Conservation (phyloP, 1,140 invertebrate species). For the Argopecten irradians region DNA sequence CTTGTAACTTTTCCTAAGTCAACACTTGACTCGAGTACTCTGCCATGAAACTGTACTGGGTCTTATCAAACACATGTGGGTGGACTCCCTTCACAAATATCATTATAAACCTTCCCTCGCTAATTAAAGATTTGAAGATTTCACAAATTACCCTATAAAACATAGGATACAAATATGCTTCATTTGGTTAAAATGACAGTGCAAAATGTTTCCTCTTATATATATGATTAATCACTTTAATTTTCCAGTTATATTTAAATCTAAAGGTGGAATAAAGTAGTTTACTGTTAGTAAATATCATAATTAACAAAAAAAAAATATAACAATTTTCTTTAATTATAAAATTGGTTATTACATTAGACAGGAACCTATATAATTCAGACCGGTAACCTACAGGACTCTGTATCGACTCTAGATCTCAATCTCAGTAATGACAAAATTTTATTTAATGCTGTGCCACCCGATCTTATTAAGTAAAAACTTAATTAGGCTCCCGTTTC, state of each 20-base stretch:
- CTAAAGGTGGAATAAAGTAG: not conserved
- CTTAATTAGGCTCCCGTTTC: slow-evolving; percentile 5
- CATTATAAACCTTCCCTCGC: no score
- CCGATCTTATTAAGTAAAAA: not conserved
- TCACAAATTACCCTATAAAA: not conserved
- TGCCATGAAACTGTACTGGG: not conserved
- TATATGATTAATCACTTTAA: not conserved
- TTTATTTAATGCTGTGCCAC: not conserved
- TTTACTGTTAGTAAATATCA: not conserved
- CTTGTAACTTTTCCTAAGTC: not conserved
- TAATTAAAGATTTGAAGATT: not conserved
- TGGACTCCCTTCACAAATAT: not conserved
- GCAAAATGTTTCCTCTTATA: not conserved
- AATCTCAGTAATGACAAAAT: not conserved
- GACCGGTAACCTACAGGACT: not conserved
- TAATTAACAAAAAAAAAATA: not conserved
- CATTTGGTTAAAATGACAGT: not conserved
- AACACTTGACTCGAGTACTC: not conserved
- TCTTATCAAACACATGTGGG: not conserved
- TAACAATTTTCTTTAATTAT: not conserved
- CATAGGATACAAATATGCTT: not conserved
- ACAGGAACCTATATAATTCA: not conserved
- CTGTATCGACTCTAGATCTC: not conserved
- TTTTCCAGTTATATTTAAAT: not conserved
- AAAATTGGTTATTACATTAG: not conserved